Base-by-base conservation (phyloP, 2,888 invertebrate species). In the Dexiosoma caninum region DNA sequence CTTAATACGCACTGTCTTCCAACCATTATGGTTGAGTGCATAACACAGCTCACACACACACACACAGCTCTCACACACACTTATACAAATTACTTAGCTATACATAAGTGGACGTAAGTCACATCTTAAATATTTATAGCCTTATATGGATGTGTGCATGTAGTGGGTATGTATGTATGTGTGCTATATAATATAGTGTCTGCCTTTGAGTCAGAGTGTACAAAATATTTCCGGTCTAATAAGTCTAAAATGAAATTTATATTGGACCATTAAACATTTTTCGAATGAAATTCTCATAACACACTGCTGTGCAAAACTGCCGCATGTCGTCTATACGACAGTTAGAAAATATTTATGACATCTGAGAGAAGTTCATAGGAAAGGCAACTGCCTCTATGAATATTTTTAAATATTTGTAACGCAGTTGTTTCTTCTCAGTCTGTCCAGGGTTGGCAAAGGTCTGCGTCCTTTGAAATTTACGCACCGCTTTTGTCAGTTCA, bases 161-260 rank as follows among this genome's bases (percentile, higher is more conserved):
- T 67, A 6, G 12, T 40, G 4, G 59, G 14, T 8, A n/a, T 59
- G n/a, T 55, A 23, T 67, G 35, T 42, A 37, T 37, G 10, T 42
- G 30, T n/a, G 7, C 0, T 30, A 27, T 27, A 27, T n/a, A 40
- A 40, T 55, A 49, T 27, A 51, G 57, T 32, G 42, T 69, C 32
- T 62, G 62, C 42, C 27, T 23, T 30, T 71, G 40, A 37, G 19
- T 59, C n/a, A 12, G 53, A 35, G 55, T 42, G 40, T 64, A 59
- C 51, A 64, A 62, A 71, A 78, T 16, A 23, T 71, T 71, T 78
- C 70, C 77, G 70, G 70, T 64, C 77, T 66, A 71, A 78, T 57
- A 72, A 77, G 67, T 72, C 67, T 67, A 60, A 78, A 78, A 78
- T 78, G 67, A 60, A 74, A 74, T 78, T 72, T 72, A 74, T 74